phyloP scores from a whole-genome alignment of 2,888 invertebrate species.

The Drosophila trichaetosa region DNA sequence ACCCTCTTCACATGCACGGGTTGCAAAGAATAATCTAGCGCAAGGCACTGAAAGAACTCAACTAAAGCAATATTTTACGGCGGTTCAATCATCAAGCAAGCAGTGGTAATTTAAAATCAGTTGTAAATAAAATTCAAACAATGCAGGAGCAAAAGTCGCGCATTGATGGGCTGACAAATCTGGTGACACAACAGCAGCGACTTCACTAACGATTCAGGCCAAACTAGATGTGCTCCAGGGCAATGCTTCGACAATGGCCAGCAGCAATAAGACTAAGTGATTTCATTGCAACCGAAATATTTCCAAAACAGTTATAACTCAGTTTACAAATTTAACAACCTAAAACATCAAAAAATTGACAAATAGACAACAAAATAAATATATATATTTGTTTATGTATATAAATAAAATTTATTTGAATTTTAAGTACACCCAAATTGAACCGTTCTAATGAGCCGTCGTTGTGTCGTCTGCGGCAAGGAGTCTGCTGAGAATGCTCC shows the following conservation, averaged over 20 bases:
- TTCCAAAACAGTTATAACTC: background rate
- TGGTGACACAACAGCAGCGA: too few relatives aligned
- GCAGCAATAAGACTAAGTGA: conserved; percentile 14
- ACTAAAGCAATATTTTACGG: too few relatives aligned
- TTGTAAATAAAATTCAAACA: background rate
- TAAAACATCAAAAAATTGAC: background rate
- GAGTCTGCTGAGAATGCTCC: conserved; percentile 14
- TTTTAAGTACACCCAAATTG: conserved; percentile 14
- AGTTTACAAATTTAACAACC: background rate
- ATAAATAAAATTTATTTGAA: background rate
- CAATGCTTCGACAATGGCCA: conserved; percentile 16
- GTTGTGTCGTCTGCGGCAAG: conserved; percentile 67
- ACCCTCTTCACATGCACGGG: background rate
- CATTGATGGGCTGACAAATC: too few relatives aligned
- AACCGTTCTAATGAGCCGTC: conserved; percentile 46
- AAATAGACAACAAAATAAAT: background rate
- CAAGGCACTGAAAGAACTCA: too few relatives aligned
- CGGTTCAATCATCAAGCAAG: too few relatives aligned
- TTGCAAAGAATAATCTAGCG: background rate
- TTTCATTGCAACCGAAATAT: background rate
- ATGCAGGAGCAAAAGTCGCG: too few relatives aligned
- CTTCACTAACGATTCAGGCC: conserved; percentile 47
- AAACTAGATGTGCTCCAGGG: conserved; percentile 52
- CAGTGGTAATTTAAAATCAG: too few relatives aligned
- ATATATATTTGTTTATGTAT: background rate